A percentile compares a stretch with the other conserved stretches of the same genome.
Conservation (phyloP, 2,797 vertebrate genomes). For the Microcaecilia unicolor region DNA sequence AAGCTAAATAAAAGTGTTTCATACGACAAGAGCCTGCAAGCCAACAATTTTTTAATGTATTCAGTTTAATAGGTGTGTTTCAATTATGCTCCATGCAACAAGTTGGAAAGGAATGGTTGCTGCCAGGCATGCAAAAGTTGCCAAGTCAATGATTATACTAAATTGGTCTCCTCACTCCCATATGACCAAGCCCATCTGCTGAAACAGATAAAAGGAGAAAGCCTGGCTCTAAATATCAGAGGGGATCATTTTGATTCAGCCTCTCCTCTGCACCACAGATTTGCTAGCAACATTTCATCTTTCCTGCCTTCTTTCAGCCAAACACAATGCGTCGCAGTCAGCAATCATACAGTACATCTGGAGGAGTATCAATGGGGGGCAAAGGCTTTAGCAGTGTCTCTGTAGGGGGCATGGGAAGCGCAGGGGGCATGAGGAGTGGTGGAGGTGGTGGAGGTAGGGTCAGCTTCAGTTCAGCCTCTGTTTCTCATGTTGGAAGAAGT, state of each 20-base stretch:
- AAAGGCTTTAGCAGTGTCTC: conserved; percentile 4
- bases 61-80: conserved; percentile 10
- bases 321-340: conserved; percentile 3
- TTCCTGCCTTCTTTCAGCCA: background rate
- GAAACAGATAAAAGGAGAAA: conserved; percentile 5
- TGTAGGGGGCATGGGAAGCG: conserved; percentile 1
- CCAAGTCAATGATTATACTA: conserved; percentile 15
- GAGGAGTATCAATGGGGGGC: background rate
- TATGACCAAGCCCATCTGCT: conserved; percentile 12
- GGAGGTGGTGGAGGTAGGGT: background rate
- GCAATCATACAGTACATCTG: conserved; percentile 5
- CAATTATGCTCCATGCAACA: conserved; percentile 13
- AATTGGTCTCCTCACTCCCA: conserved; percentile 10
- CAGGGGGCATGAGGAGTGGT: background rate
- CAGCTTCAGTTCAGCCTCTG: background rate
- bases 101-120: conserved; percentile 9
- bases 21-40: conserved; percentile 4
- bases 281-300: too few relatives aligned
- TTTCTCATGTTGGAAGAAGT: background rate
- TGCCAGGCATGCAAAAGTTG: conserved; percentile 14
- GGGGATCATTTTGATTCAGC: conserved; percentile 3
- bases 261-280: conserved; percentile 6
- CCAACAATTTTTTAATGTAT: conserved; percentile 1
- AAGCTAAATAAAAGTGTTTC: conserved; percentile 11
- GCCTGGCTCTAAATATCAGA: background rate